Evolutionary conservation across 2,113 vertebrate genomes (phyloP).

Genomic region (Bostrychus sinensis): DNA sequence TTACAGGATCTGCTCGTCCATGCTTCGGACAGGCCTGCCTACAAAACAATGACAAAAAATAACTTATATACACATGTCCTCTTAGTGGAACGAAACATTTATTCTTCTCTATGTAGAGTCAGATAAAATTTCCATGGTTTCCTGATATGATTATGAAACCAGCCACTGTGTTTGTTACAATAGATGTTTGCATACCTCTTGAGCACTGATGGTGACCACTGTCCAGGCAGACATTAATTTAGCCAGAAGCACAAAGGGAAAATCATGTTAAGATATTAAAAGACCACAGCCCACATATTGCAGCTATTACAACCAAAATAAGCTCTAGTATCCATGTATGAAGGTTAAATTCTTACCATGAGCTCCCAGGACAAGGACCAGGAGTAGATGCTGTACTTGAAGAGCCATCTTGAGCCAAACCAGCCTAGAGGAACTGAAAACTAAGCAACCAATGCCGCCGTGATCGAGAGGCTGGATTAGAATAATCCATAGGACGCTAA

Average conservation of each 20-base stretch:
- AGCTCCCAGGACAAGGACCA: slow-evolving; percentile 84
- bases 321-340: not conserved
- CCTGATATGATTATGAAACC: not conserved
- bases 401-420: slow-evolving; percentile 78
- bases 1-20: slow-evolving; percentile 89
- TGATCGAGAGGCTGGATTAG: slow-evolving; percentile 73
- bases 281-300: not conserved
- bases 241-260: slow-evolving; percentile 1
- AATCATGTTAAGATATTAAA: not conserved
- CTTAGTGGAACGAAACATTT: too few relatives aligned
- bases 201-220: slow-evolving; percentile 57
- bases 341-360: slow-evolving; percentile 81
- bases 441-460: slow-evolving; percentile 49
- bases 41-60: not conserved
- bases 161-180: not conserved
- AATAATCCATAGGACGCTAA: slow-evolving; percentile 76
- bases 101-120: too few relatives aligned
- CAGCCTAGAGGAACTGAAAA: slow-evolving; percentile 37
- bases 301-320: not conserved
- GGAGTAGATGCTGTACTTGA: slow-evolving; percentile 71
- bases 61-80: too few relatives aligned
- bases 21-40: slow-evolving; percentile 69
- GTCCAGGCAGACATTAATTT: slow-evolving; percentile 45
- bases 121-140: too few relatives aligned
- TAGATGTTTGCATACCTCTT: slow-evolving; percentile 61